A percentile compares a stretch with the other conserved stretches of the same genome.
These are phyloP conservation scores for Liolophura sinensis DNA, from an alignment of 1,140 invertebrate genomes.

Conservation along the genomic window DNA sequence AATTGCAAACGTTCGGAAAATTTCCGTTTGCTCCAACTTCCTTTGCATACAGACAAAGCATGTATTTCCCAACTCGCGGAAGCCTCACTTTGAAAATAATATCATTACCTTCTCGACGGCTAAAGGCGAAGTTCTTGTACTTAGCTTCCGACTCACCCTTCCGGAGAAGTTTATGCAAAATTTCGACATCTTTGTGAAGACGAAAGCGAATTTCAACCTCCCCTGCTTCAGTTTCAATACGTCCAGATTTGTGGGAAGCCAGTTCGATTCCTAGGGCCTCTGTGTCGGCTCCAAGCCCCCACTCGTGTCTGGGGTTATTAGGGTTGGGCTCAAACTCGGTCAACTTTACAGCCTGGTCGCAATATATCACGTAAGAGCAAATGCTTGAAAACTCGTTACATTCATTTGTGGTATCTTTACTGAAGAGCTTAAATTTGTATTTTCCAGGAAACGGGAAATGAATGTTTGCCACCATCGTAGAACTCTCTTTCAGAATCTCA, in stretches of 20 bases:
- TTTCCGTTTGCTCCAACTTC: no score
- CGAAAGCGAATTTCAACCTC: slow-evolving; percentile 37
- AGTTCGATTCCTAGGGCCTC: slow-evolving; percentile 33
- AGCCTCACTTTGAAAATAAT: no score
- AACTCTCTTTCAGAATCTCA: slow-evolving; percentile 27
- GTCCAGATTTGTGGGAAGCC: slow-evolving; percentile 34
- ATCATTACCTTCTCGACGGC: no score
- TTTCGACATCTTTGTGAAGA: slow-evolving; percentile 31
- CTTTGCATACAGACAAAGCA: no score
- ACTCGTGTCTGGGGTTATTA: slow-evolving; percentile 36
- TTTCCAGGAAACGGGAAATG: slow-evolving; percentile 26
- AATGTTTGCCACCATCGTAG: slow-evolving; percentile 26
- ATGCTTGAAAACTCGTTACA: slow-evolving; percentile 18
- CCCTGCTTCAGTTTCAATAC: slow-evolving; percentile 32
- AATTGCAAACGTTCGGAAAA: no score
- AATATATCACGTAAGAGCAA: slow-evolving; percentile 30
- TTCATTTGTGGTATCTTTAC: slow-evolving; percentile 29
- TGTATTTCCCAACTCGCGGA: no score
- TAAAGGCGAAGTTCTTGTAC: no score
- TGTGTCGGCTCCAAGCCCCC: slow-evolving; percentile 34
- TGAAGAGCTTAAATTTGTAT: slow-evolving; percentile 39
- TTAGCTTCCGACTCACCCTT: no score
- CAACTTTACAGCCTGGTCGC: slow-evolving; percentile 21
- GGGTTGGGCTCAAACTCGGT: slow-evolving; percentile 31
- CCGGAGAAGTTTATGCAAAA: slow-evolving; percentile 17